Base-by-base conservation (phyloP, 2,888 invertebrate genomes). In the Papilio gigon region DNA sequence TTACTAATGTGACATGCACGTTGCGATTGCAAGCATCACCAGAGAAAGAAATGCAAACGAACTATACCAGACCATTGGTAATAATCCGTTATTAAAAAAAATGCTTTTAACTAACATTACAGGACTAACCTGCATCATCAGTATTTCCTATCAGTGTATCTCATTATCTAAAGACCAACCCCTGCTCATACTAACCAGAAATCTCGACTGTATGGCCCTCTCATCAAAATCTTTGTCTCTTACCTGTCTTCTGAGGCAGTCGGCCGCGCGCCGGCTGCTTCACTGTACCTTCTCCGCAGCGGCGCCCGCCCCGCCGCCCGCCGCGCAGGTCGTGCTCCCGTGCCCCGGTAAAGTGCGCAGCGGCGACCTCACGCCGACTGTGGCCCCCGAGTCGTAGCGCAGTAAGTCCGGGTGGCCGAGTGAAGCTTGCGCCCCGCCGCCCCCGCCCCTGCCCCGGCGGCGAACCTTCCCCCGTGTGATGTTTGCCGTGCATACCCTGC, bases 311-410 rank as follows among this genome's bases (percentile, higher is more conserved):
- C 80, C 83, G 71, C 79, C 80, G 70, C 84, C 83, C 40, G 83
- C 83, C 50, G 87, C 87, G 66, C 84, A 80, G 73, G 81, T 82
- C 73, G 90, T 92, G 76, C 80, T 88, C 76, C 92, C 92, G 58
- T 85, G 89, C 71, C 90, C 92, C 70, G 92, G 92, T 76, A 84
- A 83, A 76, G 90, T 92, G 75, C 87, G 88, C 75, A 80, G 76
- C 72, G 88, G 85, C 72, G 85, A 85, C 76, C 75, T 81, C 76
- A 74, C 81, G 74, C 71, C 79, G 79, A 83, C 84, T 79, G 77
- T 80, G 75, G 75, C 78, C 76, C 79, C 81, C 61, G 83, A 84
- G 71, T 80, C 86, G 76, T 89, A 86, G 82, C 74, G 71, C 74
- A 75, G 87, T 90, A 88, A 89, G 89, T 89, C 76, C 80, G 79